Evolutionary conservation across 1,140 invertebrate species (phyloP).

Genomic region (Ostrea edulis): DNA sequence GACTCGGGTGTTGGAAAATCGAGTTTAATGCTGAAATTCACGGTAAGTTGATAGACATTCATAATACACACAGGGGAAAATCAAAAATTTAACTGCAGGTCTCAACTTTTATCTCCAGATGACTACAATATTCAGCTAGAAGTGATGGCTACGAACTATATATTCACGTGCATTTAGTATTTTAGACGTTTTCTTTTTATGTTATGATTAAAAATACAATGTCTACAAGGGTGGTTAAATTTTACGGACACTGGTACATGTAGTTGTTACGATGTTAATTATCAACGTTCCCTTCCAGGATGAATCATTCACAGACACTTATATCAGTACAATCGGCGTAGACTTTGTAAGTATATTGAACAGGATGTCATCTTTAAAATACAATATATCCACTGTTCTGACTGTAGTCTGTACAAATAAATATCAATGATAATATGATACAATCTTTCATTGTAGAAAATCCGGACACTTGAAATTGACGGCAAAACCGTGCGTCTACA

Average conservation of each 20-base stretch:
- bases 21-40: constrained; percentile 34
- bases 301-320: constrained; percentile 13
- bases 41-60: constrained; percentile 7
- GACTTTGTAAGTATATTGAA: constrained; percentile 8
- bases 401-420: neutral
- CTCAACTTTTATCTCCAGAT: too few relatives aligned
- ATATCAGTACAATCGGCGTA: constrained; percentile 22
- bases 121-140: too few relatives aligned
- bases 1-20: constrained; percentile 35
- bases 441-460: constrained; percentile 12
- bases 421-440: neutral
- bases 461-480: constrained; percentile 33
- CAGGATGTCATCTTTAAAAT: neutral
- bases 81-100: too few relatives aligned
- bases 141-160: too few relatives aligned
- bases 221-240: too few relatives aligned
- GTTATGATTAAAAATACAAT: neutral
- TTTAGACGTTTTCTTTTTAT: neutral
- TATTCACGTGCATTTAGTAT: too few relatives aligned
- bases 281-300: neutral
- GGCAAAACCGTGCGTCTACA: constrained; percentile 21
- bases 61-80: too few relatives aligned
- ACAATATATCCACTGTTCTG: neutral
- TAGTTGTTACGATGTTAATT: neutral
- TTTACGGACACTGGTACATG: neutral